phyloP scores from a whole-genome alignment of 2,113 vertebrate species.

The Pangasianodon hypophthalmus region DNA sequence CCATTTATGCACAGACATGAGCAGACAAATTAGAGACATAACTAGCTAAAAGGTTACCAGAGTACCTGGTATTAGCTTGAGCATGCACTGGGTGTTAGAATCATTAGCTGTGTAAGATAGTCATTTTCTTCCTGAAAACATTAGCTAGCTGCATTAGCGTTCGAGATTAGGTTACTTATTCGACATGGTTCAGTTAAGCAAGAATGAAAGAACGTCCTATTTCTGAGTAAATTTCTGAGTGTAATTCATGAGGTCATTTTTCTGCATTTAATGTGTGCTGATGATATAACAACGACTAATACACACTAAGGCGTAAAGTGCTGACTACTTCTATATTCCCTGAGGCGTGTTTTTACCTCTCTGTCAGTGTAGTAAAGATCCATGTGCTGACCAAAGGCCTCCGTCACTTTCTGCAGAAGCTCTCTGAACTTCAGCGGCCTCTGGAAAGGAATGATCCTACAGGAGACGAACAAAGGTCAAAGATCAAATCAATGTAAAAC shows the following conservation, averaged over 20 bases:
- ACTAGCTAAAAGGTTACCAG: not conserved
- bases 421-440: conserved; percentile 86
- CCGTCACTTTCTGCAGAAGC: conserved; percentile 86
- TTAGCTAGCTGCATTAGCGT: not conserved
- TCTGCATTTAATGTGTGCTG: not conserved
- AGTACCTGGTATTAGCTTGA: not conserved
- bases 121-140: not conserved
- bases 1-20: not conserved
- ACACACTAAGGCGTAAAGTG: not conserved
- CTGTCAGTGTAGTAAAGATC: conserved; percentile 85
- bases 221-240: not conserved
- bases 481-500: not conserved
- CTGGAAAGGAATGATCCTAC: conserved; percentile 87
- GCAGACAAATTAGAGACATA: not conserved
- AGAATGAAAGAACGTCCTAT: not conserved
- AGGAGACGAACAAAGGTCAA: conserved; percentile 26
- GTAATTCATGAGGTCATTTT: not conserved
- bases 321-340: not conserved
- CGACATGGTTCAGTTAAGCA: not conserved
- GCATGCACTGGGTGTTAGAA: not conserved
- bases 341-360: conserved; percentile 71
- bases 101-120: not conserved
- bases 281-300: not conserved
- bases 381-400: conserved; percentile 90
- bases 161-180: not conserved